A percentile compares a stretch with the other conserved stretches of the same genome.
phyloP scores from a whole-genome alignment of 2,888 invertebrate species.

The Pycnomerus fuliginosus region DNA sequence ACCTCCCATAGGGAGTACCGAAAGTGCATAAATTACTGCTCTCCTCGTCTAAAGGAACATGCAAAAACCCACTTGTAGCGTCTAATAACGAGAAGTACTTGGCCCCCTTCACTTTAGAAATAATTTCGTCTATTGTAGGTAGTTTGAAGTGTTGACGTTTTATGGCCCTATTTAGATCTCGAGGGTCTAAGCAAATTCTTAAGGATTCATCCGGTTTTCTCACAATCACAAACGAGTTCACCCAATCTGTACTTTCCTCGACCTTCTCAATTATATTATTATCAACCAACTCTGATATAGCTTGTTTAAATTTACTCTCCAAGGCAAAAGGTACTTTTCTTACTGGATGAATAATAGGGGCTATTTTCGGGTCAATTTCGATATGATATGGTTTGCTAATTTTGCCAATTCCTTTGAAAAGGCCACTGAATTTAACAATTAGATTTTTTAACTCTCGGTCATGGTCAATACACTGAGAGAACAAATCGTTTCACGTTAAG shows the following conservation, averaged over 20 bases:
- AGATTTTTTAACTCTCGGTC: too few relatives aligned
- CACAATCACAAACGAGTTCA: slow-evolving; percentile 27
- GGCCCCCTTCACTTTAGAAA: slow-evolving; percentile 16
- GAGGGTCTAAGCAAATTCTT: slow-evolving; percentile 27
- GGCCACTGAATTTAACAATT: slow-evolving; percentile 4
- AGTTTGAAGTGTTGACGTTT: slow-evolving; percentile 14
- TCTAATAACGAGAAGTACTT: slow-evolving; percentile 21
- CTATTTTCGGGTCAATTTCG: slow-evolving; percentile 8
- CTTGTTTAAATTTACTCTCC: slow-evolving; percentile 7
- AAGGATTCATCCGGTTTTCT: slow-evolving; percentile 22
- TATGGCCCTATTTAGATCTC: slow-evolving; percentile 24
- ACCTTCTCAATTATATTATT: slow-evolving; percentile 15
- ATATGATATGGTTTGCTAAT: slow-evolving; percentile 14
- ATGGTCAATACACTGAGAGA: too few relatives aligned
- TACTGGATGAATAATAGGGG: slow-evolving; percentile 11
- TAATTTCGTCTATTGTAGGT: slow-evolving; percentile 23
- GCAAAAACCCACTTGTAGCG: slow-evolving; percentile 23
- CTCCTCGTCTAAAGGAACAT: slow-evolving; percentile 18
- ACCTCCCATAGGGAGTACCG: slow-evolving; percentile 23
- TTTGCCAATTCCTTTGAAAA: slow-evolving; percentile 14
- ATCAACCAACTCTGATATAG: slow-evolving; percentile 13
- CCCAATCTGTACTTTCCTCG: slow-evolving; percentile 23
- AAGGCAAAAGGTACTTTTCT: slow-evolving; percentile 13
- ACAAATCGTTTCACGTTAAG: too few relatives aligned
- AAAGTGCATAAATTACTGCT: slow-evolving; percentile 19